A percentile compares a stretch with the other conserved stretches of the same genome.
These are phyloP conservation scores for Cremastobaeus sp. DNA, from an alignment of 2,888 invertebrate genomes.

Conservation along the genomic window DNA sequence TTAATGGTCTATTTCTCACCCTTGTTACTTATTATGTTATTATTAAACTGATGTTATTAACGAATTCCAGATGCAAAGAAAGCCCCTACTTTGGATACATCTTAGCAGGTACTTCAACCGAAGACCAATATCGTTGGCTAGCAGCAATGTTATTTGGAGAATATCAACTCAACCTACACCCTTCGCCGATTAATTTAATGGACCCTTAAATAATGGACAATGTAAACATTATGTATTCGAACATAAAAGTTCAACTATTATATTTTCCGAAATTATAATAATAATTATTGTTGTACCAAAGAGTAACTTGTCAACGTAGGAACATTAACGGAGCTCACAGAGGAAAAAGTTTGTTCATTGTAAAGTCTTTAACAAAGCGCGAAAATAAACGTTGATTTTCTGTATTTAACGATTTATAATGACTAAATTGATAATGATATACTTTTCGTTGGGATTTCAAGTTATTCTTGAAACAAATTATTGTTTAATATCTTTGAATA, in stretches of 20 bases:
- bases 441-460: no score
- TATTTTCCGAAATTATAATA: background rate
- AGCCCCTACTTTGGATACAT: conserved; percentile 90
- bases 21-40: background rate
- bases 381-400: no score
- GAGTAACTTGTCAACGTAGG: conserved; percentile 27
- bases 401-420: no score
- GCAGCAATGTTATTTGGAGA: conserved; percentile 87
- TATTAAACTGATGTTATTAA: conserved; percentile 8
- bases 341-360: no score
- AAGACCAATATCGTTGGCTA: conserved; percentile 88
- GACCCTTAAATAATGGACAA: conserved; percentile 65
- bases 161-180: conserved; percentile 78
- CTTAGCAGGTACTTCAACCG: conserved; percentile 86
- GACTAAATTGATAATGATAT: no score
- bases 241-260: no score
- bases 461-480: no score
- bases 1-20: background rate
- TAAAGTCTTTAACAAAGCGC: no score
- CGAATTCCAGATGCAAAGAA: conserved; percentile 83
- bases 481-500: no score
- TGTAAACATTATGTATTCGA: no score
- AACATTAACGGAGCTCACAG: no score
- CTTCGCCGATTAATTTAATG: conserved; percentile 73
- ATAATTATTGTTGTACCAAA: conserved; percentile 28